Percentiles rank a stretch among this genome's conserved stretches.
Conservation (phyloP, 2,888 invertebrate species). For the Oligia latruncula region DNA sequence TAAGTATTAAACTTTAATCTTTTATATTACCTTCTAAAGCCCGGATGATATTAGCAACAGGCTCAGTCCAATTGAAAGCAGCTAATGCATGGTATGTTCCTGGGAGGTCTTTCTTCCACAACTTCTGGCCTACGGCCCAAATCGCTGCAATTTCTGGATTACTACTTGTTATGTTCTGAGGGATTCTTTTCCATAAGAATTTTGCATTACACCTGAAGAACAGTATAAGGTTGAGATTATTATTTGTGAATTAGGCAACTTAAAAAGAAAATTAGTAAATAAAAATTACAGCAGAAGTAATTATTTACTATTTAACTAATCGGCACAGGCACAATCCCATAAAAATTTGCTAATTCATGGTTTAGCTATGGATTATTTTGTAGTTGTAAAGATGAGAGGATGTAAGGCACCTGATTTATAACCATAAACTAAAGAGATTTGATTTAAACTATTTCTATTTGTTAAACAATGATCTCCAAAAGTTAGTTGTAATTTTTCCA, state of each 20-base stretch:
- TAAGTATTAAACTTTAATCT: neutral
- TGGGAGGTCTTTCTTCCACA: constrained; percentile 96
- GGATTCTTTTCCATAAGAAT: constrained; percentile 98
- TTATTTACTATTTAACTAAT: neutral
- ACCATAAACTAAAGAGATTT: neutral
- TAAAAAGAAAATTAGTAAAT: neutral
- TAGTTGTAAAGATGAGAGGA: neutral
- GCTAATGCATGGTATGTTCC: constrained; percentile 94
- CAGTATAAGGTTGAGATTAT: neutral
- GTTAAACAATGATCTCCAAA: too few species aligned
- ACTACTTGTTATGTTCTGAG: constrained; percentile 92
- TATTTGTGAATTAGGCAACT: neutral
- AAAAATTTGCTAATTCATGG: neutral
- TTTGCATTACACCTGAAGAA: constrained; percentile 95
- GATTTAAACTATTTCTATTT: neutral
- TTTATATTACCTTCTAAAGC: constrained; percentile 93
- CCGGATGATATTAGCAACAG: constrained; percentile 94
- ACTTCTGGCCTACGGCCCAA: constrained; percentile 95
- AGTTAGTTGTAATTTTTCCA: too few species aligned
- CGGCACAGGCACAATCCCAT: neutral
- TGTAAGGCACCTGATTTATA: neutral
- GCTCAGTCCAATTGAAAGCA: constrained; percentile 94
- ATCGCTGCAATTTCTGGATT: constrained; percentile 94
- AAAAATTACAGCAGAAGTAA: neutral
- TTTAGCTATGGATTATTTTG: neutral